Conservation (phyloP, 2,113 vertebrate genomes). For the Gadus macrocephalus region DNA sequence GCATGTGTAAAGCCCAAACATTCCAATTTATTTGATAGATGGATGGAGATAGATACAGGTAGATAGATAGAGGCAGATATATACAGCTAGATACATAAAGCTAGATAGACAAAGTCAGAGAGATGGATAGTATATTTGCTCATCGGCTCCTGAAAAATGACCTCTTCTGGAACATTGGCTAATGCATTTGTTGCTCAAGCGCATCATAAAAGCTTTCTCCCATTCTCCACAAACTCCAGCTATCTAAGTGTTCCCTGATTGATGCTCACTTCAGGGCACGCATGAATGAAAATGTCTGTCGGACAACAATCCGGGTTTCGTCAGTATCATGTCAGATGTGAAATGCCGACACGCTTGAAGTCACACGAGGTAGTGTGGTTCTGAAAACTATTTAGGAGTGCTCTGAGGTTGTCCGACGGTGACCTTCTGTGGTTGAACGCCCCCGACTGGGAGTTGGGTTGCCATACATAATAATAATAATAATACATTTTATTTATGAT, state of each 20-base stretch:
- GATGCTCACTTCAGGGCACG: slow-evolving; percentile 40
- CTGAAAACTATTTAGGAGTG: slow-evolving; percentile 14
- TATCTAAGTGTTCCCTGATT: slow-evolving; percentile 29
- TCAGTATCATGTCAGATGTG: slow-evolving; percentile 14
- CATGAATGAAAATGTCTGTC: background rate
- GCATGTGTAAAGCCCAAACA: slow-evolving; percentile 33
- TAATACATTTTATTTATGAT: too few species aligned
- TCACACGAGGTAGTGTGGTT: slow-evolving; percentile 32
- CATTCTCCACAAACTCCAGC: slow-evolving; percentile 21
- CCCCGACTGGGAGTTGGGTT: too few species aligned
- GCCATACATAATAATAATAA: too few species aligned
- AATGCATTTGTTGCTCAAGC: slow-evolving; percentile 53
- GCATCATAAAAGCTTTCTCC: slow-evolving; percentile 47
- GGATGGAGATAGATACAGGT: slow-evolving; percentile 22
- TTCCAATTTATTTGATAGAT: slow-evolving; percentile 67
- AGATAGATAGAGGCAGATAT: slow-evolving; percentile 45
- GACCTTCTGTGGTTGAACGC: too few species aligned
- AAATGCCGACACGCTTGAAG: slow-evolving; percentile 36
- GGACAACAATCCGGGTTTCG: background rate
- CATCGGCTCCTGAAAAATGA: slow-evolving; percentile 52
- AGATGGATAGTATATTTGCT: slow-evolving; percentile 60
- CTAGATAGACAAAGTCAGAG: slow-evolving; percentile 36
- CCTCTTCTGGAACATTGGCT: slow-evolving; percentile 43
- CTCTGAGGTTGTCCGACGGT: too few species aligned
- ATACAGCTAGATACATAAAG: slow-evolving; percentile 54